These are phyloP conservation scores for Apogon hyalosoma DNA, from an alignment of 2,797 vertebrate genomes.

Conservation along the genomic window DNA sequence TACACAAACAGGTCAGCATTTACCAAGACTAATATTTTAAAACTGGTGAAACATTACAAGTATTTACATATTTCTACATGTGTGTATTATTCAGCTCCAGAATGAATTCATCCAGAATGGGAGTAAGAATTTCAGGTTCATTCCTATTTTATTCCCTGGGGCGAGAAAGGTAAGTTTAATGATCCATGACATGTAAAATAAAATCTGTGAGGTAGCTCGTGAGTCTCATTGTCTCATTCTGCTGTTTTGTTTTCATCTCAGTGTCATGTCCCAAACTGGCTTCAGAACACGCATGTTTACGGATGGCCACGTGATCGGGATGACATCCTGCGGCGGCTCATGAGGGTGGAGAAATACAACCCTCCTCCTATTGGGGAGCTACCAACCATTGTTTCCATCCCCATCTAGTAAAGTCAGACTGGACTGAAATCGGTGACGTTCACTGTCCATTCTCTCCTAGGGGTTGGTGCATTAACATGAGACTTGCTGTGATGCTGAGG, in stretches of 20 bases:
- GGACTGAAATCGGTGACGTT: constrained; percentile 20
- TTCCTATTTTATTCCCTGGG: constrained; percentile 87
- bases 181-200: background rate
- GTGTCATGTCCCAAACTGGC: constrained; percentile 87
- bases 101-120: constrained; percentile 89
- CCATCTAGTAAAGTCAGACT: constrained; percentile 68
- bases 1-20: constrained; percentile 85
- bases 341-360: constrained; percentile 88
- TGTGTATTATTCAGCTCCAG: constrained; percentile 77
- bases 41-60: background rate
- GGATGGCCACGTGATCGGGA: constrained; percentile 85
- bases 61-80: background rate
- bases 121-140: constrained; percentile 88
- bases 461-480: too few relatives aligned
- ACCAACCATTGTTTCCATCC: constrained; percentile 87
- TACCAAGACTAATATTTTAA: background rate
- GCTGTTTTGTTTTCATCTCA: constrained; percentile 38
- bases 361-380: constrained; percentile 86
- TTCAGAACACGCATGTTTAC: constrained; percentile 87
- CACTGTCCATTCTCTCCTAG: background rate
- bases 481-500: constrained; percentile 1
- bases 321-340: constrained; percentile 86
- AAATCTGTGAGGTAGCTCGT: background rate
- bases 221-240: background rate
- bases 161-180: constrained; percentile 80